Evolutionary conservation across 2,888 invertebrate species (phyloP).

Genomic region (Pollenia amentaria): DNA sequence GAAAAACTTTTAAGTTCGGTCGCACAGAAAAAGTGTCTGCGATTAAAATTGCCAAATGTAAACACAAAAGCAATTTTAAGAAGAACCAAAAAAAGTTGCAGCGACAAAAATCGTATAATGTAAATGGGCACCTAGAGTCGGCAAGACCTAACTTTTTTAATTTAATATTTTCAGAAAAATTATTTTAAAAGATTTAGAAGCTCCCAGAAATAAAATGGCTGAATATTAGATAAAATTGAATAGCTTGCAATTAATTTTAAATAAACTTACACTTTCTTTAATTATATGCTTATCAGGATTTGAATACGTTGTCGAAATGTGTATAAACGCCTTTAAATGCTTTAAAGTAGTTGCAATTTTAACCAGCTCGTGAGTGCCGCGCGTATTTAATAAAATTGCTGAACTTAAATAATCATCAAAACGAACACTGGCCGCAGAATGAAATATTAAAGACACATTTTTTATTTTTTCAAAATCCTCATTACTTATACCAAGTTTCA

Average conservation of each 20-base stretch:
- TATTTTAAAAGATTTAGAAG: too few species aligned
- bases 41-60: too few species aligned
- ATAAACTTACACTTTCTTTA: conserved; percentile 87
- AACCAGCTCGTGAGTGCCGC: conserved; percentile 88
- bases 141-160: too few species aligned
- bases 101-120: too few species aligned
- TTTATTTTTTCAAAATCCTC: conserved; percentile 86
- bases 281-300: conserved; percentile 91
- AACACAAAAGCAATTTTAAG: too few species aligned
- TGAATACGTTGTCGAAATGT: conserved; percentile 95
- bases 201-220: too few species aligned
- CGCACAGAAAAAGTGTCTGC: too few species aligned
- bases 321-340: conserved; percentile 87
- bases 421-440: conserved; percentile 92
- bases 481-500: conserved; percentile 86
- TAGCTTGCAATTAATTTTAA: not conserved
- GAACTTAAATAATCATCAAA: conserved; percentile 91
- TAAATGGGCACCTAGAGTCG: too few species aligned
- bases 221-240: too few species aligned
- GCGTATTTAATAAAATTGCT: conserved; percentile 88
- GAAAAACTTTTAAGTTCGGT: too few species aligned
- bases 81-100: too few species aligned
- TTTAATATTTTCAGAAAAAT: too few species aligned
- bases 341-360: conserved; percentile 87
- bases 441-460: conserved; percentile 89